Conservation (phyloP, 1,140 invertebrate genomes). For the Zophobas atratus region DNA sequence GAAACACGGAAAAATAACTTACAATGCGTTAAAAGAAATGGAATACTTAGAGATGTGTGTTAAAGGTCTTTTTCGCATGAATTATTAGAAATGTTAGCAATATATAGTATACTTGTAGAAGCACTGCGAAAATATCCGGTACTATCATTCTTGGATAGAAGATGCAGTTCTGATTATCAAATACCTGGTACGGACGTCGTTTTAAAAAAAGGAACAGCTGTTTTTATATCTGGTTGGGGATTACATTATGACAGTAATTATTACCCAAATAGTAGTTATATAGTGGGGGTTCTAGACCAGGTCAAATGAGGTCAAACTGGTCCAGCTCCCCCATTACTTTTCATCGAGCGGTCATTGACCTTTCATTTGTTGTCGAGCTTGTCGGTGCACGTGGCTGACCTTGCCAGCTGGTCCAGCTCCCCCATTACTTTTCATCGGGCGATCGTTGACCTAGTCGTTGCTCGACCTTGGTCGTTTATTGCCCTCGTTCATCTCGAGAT, state of each 20-base stretch:
- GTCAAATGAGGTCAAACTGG: too few species aligned
- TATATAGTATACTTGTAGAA: conserved; percentile 49
- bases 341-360: too few species aligned
- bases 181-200: conserved; percentile 65
- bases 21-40: conserved; percentile 45
- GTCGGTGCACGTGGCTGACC: too few species aligned
- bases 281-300: too few species aligned
- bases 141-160: conserved; percentile 72
- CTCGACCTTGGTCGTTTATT: too few species aligned
- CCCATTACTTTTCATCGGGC: too few species aligned
- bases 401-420: too few species aligned
- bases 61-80: conserved; percentile 13
- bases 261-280: conserved; percentile 60
- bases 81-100: neutral
- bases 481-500: too few species aligned
- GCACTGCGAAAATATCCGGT: conserved; percentile 78
- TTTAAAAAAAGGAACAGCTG: conserved; percentile 67
- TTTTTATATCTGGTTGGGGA: conserved; percentile 67
- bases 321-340: too few species aligned
- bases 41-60: conserved; percentile 44
- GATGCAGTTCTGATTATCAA: conserved; percentile 66
- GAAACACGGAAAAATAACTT: conserved; percentile 33
- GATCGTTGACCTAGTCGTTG: too few species aligned
- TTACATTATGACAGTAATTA: conserved; percentile 66
- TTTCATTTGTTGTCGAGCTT: too few species aligned